These are phyloP conservation scores for Ellobius talpinus DNA, from an alignment of 2,113 vertebrate genomes.

Conservation along the genomic window DNA sequence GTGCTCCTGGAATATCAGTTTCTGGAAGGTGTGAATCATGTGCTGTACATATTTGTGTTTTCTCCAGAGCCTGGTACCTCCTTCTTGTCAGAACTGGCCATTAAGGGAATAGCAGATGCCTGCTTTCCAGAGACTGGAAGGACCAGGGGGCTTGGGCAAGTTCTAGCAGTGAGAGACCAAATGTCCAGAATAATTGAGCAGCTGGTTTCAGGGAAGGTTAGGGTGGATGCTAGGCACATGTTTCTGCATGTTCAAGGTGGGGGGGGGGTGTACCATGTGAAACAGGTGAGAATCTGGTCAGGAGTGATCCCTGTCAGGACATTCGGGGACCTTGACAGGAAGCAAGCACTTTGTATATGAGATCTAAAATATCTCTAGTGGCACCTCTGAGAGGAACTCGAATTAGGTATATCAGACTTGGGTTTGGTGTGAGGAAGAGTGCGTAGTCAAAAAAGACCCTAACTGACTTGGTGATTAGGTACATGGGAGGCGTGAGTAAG, in stretches of 20 bases:
- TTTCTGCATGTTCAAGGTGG: neutral
- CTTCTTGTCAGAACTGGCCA: slow-evolving; percentile 47
- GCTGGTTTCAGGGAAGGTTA: neutral
- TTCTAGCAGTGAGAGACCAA: neutral
- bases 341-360: neutral
- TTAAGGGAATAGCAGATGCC: neutral
- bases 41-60: neutral
- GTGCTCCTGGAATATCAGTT: neutral
- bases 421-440: neutral
- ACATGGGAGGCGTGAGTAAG: neutral
- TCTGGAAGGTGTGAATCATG: slow-evolving; percentile 66
- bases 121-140: neutral
- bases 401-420: neutral
- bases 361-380: neutral
- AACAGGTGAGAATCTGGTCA: neutral
- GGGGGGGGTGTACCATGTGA: neutral
- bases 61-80: neutral
- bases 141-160: slow-evolving; percentile 10
- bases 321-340: no score
- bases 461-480: neutral
- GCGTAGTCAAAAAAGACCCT: neutral
- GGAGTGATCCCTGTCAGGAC: neutral
- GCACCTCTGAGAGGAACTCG: neutral
- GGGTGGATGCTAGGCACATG: neutral
- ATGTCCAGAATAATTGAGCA: neutral